These are phyloP conservation scores for Benitochromis conjunctus DNA, from an alignment of 2,113 vertebrate genomes.

Conservation along the genomic window DNA sequence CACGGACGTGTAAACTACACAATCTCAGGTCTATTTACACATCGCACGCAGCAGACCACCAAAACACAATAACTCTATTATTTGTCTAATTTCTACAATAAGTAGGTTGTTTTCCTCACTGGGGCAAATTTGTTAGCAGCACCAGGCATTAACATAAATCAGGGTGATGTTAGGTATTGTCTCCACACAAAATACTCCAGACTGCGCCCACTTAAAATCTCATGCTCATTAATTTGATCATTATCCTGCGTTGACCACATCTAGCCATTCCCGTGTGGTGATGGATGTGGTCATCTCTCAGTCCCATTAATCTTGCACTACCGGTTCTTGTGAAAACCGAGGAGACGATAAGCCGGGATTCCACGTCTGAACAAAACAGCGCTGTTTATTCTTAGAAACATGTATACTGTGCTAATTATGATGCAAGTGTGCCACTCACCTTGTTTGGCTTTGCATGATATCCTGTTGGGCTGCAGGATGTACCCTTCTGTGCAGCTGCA, in stretches of 20 bases:
- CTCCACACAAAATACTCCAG: slow-evolving; percentile 59
- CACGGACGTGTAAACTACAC: neutral
- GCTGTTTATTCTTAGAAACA: slow-evolving; percentile 54
- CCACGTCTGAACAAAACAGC: neutral
- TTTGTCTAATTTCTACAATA: slow-evolving; percentile 26
- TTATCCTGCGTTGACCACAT: slow-evolving; percentile 63
- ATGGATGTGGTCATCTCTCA: slow-evolving; percentile 61
- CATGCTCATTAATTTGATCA: slow-evolving; percentile 71
- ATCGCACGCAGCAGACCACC: slow-evolving; percentile 8
- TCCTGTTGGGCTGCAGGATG: slow-evolving; percentile 85
- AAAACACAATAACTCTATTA: slow-evolving; percentile 11
- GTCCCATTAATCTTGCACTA: slow-evolving; percentile 59
- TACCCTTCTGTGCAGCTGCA: slow-evolving; percentile 94
- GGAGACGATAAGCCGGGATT: slow-evolving; percentile 30
- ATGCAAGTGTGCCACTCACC: slow-evolving; percentile 75
- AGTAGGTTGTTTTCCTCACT: slow-evolving; percentile 43
- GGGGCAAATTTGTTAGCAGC: slow-evolving; percentile 25
- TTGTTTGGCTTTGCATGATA: slow-evolving; percentile 89
- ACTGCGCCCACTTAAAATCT: slow-evolving; percentile 64
- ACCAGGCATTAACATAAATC: slow-evolving; percentile 62
- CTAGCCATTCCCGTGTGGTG: slow-evolving; percentile 47
- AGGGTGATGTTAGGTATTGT: slow-evolving; percentile 54
- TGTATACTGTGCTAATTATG: slow-evolving; percentile 33
- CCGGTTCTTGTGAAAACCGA: neutral
- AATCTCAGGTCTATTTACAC: slow-evolving; percentile 14